phyloP scores from a whole-genome alignment of 2,888 invertebrate species.

The Volucella inflata region DNA sequence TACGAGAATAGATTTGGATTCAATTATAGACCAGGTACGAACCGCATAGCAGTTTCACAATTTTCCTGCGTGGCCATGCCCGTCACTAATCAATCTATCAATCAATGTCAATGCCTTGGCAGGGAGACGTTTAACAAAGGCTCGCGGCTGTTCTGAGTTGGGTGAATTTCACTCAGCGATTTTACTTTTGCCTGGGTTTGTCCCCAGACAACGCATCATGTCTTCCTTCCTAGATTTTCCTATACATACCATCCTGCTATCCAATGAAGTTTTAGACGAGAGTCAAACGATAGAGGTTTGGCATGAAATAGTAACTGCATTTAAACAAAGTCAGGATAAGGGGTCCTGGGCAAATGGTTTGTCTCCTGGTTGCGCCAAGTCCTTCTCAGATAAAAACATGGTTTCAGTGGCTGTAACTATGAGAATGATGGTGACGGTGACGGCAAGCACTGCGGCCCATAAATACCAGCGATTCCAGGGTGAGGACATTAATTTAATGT shows the following conservation, averaged over 20 bases:
- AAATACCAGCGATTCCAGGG: constrained; percentile 64
- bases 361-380: constrained; percentile 50
- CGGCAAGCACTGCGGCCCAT: constrained; percentile 44
- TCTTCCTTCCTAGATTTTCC: constrained; percentile 54
- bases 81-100: constrained; percentile 65
- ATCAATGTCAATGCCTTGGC: constrained; percentile 61
- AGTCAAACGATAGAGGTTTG: constrained; percentile 54
- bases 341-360: constrained; percentile 44
- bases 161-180: constrained; percentile 24
- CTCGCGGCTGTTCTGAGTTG: constrained; percentile 3
- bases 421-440: constrained; percentile 12
- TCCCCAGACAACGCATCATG: constrained; percentile 39
- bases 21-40: constrained; percentile 54
- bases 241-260: constrained; percentile 26
- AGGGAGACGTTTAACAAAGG: constrained; percentile 49
- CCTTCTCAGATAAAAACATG: constrained; percentile 1
- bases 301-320: constrained; percentile 59
- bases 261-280: constrained; percentile 41
- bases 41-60: constrained; percentile 17
- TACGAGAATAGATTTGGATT: constrained; percentile 58
- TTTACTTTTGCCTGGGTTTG: constrained; percentile 25
- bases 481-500: constrained; percentile 72
- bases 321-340: constrained; percentile 28
- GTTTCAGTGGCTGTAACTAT: not conserved
- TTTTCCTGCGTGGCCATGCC: constrained; percentile 17